Conservation (phyloP, 2,888 invertebrate genomes). For the Phortica okadai region DNA sequence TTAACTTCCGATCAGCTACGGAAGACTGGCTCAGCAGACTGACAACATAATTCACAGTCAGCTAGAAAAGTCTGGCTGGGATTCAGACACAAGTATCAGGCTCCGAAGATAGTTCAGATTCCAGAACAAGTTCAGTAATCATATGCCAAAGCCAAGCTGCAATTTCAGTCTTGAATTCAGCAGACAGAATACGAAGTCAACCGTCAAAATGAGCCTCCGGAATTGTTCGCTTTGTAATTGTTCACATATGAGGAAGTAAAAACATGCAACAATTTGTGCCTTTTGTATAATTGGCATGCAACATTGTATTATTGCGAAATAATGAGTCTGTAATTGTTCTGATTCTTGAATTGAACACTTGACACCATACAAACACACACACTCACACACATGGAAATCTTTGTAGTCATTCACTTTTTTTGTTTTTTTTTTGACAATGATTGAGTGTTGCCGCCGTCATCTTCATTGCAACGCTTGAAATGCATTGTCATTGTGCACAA, state of each 20-base stretch:
- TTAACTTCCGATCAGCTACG: no score
- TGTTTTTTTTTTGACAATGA: slow-evolving; percentile 18
- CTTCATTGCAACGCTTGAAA: background rate
- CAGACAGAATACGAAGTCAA: no score
- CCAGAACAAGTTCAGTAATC: no score
- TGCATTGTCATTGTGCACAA: slow-evolving; percentile 22
- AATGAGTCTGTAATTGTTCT: background rate
- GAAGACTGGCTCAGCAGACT: no score
- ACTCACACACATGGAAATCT: background rate
- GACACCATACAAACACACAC: background rate
- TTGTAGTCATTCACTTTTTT: background rate
- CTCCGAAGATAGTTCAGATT: no score
- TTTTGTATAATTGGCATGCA: slow-evolving; percentile 3
- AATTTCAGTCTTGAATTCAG: no score
- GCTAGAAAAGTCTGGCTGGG: no score
- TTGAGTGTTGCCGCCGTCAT: slow-evolving; percentile 10
- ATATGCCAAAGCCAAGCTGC: no score
- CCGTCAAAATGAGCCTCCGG: background rate
- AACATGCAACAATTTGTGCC: slow-evolving; percentile 2
- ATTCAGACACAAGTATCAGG: no score
- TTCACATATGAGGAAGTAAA: slow-evolving; percentile 22
- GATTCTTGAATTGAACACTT: background rate
- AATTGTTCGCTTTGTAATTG: background rate
- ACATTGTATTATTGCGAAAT: background rate
- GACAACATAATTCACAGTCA: no score